These are phyloP conservation scores for Chloroceryle amazona DNA, from an alignment of 2,797 vertebrate genomes.

Conservation along the genomic window DNA sequence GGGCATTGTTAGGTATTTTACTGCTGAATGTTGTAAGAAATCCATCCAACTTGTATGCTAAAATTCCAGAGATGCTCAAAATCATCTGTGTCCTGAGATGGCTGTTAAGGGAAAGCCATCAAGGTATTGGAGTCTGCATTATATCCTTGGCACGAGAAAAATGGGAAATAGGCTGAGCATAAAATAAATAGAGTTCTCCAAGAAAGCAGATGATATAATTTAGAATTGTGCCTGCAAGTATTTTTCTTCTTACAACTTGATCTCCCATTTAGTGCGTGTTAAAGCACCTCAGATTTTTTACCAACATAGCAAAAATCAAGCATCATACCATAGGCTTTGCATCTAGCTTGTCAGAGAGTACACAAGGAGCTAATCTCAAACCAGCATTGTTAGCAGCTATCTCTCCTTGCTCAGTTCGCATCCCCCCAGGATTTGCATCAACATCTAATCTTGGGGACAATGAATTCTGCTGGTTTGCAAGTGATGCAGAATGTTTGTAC, in stretches of 20 bases:
- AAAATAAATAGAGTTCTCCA: conserved; percentile 13
- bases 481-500: background rate
- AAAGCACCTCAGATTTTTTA: background rate
- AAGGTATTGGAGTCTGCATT: background rate
- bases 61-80: conserved; percentile 53
- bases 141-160: background rate
- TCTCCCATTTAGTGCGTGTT: background rate
- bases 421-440: background rate
- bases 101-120: conserved; percentile 24
- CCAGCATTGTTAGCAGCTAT: background rate
- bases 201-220: background rate
- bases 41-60: background rate
- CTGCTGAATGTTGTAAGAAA: conserved; percentile 3
- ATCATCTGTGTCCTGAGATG: conserved; percentile 30
- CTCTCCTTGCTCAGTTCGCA: background rate
- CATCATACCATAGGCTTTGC: background rate
- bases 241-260: background rate
- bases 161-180: background rate
- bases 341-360: background rate
- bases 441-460: background rate
- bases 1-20: conserved; percentile 41
- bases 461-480: background rate
- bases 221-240: background rate
- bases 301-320: background rate
- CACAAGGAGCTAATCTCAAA: background rate